phyloP scores from a whole-genome alignment of 2,113 vertebrate genomes.

The Nycticryphes semicollaris region DNA sequence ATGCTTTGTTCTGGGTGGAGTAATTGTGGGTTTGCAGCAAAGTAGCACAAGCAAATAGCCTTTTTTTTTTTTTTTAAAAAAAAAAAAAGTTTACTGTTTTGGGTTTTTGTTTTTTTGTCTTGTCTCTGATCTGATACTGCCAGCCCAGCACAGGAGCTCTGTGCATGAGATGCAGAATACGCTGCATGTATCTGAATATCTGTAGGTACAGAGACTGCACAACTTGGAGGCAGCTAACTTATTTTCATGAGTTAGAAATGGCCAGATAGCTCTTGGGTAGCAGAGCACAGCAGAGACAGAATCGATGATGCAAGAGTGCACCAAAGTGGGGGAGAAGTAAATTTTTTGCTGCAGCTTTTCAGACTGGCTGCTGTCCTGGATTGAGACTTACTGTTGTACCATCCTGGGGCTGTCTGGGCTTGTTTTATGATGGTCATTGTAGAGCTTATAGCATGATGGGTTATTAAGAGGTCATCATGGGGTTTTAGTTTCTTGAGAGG shows the following conservation, averaged over 20 bases:
- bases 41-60: background rate
- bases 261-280: background rate
- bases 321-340: background rate
- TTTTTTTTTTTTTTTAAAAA: background rate
- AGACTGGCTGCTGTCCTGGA: background rate
- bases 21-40: background rate
- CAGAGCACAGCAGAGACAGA: background rate
- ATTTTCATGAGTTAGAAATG: background rate
- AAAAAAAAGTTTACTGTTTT: background rate
- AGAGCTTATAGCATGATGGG: background rate
- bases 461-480: background rate
- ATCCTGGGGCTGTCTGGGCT: background rate
- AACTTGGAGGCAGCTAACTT: background rate
- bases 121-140: background rate
- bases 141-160: background rate
- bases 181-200: background rate
- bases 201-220: background rate
- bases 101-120: background rate
- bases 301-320: background rate
- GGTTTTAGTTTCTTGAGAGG: background rate
- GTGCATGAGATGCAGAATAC: background rate
- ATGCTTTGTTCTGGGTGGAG: background rate
- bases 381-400: background rate
- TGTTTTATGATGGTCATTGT: background rate
- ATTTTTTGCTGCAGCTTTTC: background rate